Percentiles rank a stretch among this genome's conserved stretches.
Conservation (phyloP, 2,113 vertebrate genomes). For the Sorex araneus region DNA sequence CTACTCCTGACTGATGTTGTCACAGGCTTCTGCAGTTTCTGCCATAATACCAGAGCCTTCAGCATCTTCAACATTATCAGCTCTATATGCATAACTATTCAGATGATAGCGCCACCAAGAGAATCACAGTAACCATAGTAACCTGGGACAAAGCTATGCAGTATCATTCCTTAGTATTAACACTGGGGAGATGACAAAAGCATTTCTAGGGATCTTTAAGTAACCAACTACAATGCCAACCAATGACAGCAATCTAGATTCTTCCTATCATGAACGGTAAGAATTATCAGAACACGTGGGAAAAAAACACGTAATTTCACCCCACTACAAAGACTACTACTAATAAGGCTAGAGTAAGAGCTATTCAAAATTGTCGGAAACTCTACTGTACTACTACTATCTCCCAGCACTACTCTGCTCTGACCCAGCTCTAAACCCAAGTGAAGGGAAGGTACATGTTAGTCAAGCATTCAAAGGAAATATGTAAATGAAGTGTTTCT, state of each 20-base stretch:
- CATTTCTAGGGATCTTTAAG: conserved; percentile 93
- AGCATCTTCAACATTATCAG: conserved; percentile 94
- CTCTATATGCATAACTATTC: conserved; percentile 92
- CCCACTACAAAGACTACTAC: too few relatives aligned
- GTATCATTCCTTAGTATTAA: conserved; percentile 92
- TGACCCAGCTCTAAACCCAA: too few relatives aligned
- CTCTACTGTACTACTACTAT: too few relatives aligned
- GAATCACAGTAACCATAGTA: conserved; percentile 96
- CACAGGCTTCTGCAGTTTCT: too few relatives aligned
- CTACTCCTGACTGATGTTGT: conserved; percentile 89
- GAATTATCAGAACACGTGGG: too few relatives aligned
- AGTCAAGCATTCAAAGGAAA: too few relatives aligned
- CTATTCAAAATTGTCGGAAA: too few relatives aligned
- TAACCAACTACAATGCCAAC: conserved; percentile 94
- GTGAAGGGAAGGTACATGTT: too few relatives aligned
- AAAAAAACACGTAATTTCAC: too few relatives aligned
- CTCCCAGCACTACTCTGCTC: too few relatives aligned
- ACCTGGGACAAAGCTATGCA: conserved; percentile 93
- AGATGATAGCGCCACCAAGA: conserved; percentile 94
- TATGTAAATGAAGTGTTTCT: too few relatives aligned
- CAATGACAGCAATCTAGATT: conserved; percentile 91
- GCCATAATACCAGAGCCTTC: conserved; percentile 85
- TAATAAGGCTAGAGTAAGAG: too few relatives aligned
- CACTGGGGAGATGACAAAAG: conserved; percentile 94
- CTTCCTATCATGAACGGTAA: conserved; percentile 87